These are phyloP conservation scores for Sinosuthora webbiana DNA, from an alignment of 2,113 vertebrate species.

Conservation along the genomic window DNA sequence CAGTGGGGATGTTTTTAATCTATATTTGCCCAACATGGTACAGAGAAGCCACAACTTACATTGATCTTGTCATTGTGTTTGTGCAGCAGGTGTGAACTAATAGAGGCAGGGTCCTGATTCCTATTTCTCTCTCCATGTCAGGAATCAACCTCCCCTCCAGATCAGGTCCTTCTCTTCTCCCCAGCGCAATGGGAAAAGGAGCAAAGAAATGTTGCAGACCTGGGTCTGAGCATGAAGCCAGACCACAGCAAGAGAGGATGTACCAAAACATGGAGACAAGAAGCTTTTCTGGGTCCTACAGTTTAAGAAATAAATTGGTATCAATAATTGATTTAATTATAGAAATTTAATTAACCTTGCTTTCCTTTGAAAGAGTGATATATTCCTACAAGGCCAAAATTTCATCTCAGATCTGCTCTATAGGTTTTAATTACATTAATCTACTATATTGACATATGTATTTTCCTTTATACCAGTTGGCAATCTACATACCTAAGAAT, in stretches of 20 bases:
- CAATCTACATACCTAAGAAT: neutral
- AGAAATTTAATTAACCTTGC: neutral
- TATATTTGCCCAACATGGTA: neutral
- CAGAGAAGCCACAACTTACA: neutral
- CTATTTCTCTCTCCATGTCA: neutral
- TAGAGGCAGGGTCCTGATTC: neutral
- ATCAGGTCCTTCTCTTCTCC: neutral
- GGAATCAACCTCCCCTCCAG: neutral
- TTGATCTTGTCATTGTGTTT: constrained; percentile 21
- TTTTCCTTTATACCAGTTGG: neutral
- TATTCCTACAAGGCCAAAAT: constrained; percentile 8
- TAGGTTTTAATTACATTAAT: constrained; percentile 16
- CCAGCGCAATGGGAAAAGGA: neutral
- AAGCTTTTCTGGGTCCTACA: neutral
- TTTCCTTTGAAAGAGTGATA: neutral
- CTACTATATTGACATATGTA: neutral
- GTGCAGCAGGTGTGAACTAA: constrained; percentile 8
- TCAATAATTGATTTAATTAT: constrained; percentile 12
- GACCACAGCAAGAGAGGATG: neutral
- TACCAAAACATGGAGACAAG: neutral
- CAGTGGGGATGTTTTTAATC: neutral
- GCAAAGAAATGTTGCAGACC: neutral
- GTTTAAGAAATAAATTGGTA: neutral
- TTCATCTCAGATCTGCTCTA: neutral
- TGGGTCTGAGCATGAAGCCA: neutral